Evolutionary conservation across 2,888 invertebrate species (phyloP).

Genomic region (Mycalesis mineus): DNA sequence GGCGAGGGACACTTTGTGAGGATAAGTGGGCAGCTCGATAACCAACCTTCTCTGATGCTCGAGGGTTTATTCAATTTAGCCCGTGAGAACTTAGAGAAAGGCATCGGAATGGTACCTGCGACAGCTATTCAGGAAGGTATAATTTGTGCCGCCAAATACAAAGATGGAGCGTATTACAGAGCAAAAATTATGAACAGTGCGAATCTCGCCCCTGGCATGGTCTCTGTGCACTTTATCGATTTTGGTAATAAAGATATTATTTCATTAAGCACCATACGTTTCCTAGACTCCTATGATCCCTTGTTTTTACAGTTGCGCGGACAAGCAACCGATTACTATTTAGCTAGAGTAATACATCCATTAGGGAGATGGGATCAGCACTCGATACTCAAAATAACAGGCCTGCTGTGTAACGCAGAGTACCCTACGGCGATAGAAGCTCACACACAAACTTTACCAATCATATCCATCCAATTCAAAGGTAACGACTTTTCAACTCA

Average conservation of each 20-base stretch:
- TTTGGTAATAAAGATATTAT: constrained; percentile 82
- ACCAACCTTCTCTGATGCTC: constrained; percentile 73
- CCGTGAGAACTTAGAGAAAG: constrained; percentile 62
- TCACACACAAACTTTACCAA: constrained; percentile 55
- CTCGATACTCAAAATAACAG: constrained; percentile 58
- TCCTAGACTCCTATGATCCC: constrained; percentile 73
- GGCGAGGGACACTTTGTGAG: constrained; percentile 83
- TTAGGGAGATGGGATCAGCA: constrained; percentile 76
- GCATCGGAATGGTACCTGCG: constrained; percentile 66
- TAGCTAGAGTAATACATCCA: constrained; percentile 76
- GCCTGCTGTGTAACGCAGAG: constrained; percentile 63
- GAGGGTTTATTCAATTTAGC: constrained; percentile 71
- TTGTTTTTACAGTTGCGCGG: constrained; percentile 71
- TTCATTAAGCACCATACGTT: constrained; percentile 77
- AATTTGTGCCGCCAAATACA: constrained; percentile 82
- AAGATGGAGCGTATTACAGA: constrained; percentile 82
- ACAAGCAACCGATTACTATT: constrained; percentile 79
- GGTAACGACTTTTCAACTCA: constrained; percentile 70
- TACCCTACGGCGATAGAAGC: constrained; percentile 56
- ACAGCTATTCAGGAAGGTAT: constrained; percentile 72
- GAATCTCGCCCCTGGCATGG: constrained; percentile 68
- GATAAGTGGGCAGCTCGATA: constrained; percentile 84
- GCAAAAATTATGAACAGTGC: constrained; percentile 76
- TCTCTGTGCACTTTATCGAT: constrained; percentile 83
- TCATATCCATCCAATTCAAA: constrained; percentile 70